Evolutionary conservation across 2,797 vertebrate species (phyloP), one percentile per base, ranked within the genome.

Genomic region (Anomalospiza imberbis): DNA sequence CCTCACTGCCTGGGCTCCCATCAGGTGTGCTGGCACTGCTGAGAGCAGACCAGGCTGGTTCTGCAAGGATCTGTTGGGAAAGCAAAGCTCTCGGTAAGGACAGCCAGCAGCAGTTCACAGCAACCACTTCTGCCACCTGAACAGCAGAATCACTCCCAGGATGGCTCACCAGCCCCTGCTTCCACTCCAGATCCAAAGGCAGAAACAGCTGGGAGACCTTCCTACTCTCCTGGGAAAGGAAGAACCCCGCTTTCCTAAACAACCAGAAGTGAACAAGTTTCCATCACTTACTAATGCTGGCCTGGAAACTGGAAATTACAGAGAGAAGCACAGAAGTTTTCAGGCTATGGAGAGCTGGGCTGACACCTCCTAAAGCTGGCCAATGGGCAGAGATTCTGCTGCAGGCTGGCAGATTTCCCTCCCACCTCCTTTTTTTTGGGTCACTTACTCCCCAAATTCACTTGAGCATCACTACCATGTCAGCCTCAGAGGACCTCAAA

Each of bases 11-110:
- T 57, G 58, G 24, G 68, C 61, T 77, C 65, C 85, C 51, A 17
- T 20, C 60, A 71, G 79, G 25, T 79, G 29, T 21, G n/a, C 24
- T 45, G 54, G 66, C 77, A 75, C 44, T n/a, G 38, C 89, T 38
- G 76, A 31, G 65, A 77, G 82, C 94, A 94, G 18, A 60, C 38
- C 73, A 80, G 83, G 94, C 94, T 81, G 92, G 83, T 86, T 91
- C 90, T 91, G 83, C 93, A 86, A 84, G 92, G 70, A 86, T 57
- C 61, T 61, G 34, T 44, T 57, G 73, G 58, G 91, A 86, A 95
- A 93, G 54, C 85, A 88, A 47, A 88, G 82, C 72, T 66, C 50
- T 24, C 36, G 2, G 40, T 1, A 50, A 15, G 60, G 53, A 47
- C 42, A 91, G 63, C 21, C 32, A 42, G 81, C 61, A 84, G 60